phyloP scores from a whole-genome alignment of 2,113 vertebrate species.

The Pao palembangensis region DNA sequence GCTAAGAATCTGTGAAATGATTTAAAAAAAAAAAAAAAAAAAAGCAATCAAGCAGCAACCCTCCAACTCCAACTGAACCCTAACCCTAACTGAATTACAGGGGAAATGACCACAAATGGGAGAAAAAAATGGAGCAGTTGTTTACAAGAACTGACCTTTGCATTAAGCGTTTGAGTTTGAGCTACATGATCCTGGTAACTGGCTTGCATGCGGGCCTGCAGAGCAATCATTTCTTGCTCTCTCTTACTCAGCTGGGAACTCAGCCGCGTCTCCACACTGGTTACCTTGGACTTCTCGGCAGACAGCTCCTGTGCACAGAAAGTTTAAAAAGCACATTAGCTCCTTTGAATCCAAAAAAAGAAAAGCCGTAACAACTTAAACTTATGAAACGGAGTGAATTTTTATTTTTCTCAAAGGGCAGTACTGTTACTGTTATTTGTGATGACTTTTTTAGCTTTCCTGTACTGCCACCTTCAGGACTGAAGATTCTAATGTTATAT shows the following conservation, averaged over 20 bases:
- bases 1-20: slow-evolving; percentile 73
- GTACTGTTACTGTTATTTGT: too few species aligned
- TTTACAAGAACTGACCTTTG: slow-evolving; percentile 77
- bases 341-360: too few species aligned
- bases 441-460: background rate
- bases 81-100: background rate
- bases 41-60: background rate
- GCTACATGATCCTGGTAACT: slow-evolving; percentile 87
- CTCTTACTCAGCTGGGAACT: slow-evolving; percentile 84
- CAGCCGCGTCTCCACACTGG: slow-evolving; percentile 78
- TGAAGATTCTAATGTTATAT: background rate
- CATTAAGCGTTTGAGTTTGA: slow-evolving; percentile 86
- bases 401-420: too few species aligned
- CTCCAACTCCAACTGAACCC: background rate
- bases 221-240: slow-evolving; percentile 82
- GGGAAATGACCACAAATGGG: background rate
- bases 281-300: slow-evolving; percentile 81
- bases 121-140: background rate
- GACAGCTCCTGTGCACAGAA: slow-evolving; percentile 79
- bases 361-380: too few species aligned
- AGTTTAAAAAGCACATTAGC: background rate
- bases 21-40: background rate
- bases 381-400: background rate
- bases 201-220: slow-evolving; percentile 91
- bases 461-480: slow-evolving; percentile 42